Conservation (phyloP, 2,113 vertebrate species). For the Lepisosteus osseus region DNA sequence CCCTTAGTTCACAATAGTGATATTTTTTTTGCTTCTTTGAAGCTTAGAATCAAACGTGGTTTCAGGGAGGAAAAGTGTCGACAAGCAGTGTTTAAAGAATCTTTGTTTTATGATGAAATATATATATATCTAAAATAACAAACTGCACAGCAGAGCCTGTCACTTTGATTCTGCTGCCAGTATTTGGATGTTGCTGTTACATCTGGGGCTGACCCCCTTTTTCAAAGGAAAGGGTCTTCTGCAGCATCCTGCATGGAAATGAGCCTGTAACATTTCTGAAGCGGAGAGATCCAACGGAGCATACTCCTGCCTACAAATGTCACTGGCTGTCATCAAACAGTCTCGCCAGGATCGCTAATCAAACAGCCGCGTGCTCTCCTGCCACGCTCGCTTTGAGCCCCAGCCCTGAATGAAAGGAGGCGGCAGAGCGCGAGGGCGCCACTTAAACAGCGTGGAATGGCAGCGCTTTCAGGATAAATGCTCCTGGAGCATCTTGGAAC, state of each 20-base stretch:
- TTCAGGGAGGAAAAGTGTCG: too few species aligned
- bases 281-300: conserved; percentile 13
- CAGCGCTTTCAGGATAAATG: neutral
- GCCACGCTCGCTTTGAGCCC: neutral
- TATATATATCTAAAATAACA: neutral
- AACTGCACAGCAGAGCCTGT: neutral
- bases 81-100: too few species aligned
- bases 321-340: conserved; percentile 28
- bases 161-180: conserved; percentile 5
- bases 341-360: conserved; percentile 24
- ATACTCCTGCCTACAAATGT: conserved; percentile 29
- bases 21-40: too few species aligned
- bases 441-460: conserved; percentile 20
- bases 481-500: conserved; percentile 8
- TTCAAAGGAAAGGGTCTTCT: conserved; percentile 5
- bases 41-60: too few species aligned
- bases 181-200: conserved; percentile 12
- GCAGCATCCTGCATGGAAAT: conserved; percentile 18
- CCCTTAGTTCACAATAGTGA: too few species aligned
- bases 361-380: conserved; percentile 10
- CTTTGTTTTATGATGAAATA: too few species aligned
- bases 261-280: conserved; percentile 27
- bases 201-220: conserved; percentile 8
- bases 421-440: neutral
- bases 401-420: neutral